Evolutionary conservation across 2,113 vertebrate species (phyloP).

Genomic region (Phalacrocorax carbo): DNA sequence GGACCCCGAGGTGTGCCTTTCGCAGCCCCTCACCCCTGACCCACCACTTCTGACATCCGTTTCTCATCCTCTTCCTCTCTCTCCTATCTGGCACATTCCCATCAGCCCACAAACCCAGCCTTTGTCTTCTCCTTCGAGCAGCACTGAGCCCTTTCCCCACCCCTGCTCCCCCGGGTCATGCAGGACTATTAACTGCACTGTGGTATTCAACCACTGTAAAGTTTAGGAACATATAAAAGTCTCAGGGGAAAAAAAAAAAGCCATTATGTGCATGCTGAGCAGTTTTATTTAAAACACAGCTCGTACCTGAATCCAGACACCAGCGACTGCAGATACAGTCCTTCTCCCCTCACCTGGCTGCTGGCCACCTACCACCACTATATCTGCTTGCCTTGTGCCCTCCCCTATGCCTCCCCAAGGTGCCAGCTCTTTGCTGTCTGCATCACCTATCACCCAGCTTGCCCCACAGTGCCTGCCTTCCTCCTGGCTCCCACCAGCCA

Average conservation of each 20-base stretch:
- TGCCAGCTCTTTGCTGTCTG: not conserved
- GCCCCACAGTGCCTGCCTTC: rapidly evolving
- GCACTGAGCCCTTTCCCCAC: not conserved
- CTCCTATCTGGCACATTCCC: not conserved
- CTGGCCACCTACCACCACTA: rapidly evolving
- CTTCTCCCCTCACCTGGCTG: not conserved
- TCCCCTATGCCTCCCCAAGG: not conserved
- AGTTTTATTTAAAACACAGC: not conserved
- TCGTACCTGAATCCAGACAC: not conserved
- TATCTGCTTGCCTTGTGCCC: rapidly evolving
- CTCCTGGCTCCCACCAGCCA: not conserved
- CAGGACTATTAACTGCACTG: not conserved
- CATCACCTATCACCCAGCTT: rapidly evolving
- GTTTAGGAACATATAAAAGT: not conserved
- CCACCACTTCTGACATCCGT: not conserved
- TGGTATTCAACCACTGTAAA: not conserved
- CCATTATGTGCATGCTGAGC: rapidly evolving
- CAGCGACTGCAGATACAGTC: not conserved
- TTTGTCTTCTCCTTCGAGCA: not conserved
- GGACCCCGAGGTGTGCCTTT: not conserved
- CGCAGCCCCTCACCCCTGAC: not conserved
- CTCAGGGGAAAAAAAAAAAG: not conserved
- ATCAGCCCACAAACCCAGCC: not conserved
- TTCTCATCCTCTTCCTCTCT: not conserved
- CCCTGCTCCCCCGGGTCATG: not conserved